Conservation (phyloP, 2,113 vertebrate genomes). For the Equus przewalskii region DNA sequence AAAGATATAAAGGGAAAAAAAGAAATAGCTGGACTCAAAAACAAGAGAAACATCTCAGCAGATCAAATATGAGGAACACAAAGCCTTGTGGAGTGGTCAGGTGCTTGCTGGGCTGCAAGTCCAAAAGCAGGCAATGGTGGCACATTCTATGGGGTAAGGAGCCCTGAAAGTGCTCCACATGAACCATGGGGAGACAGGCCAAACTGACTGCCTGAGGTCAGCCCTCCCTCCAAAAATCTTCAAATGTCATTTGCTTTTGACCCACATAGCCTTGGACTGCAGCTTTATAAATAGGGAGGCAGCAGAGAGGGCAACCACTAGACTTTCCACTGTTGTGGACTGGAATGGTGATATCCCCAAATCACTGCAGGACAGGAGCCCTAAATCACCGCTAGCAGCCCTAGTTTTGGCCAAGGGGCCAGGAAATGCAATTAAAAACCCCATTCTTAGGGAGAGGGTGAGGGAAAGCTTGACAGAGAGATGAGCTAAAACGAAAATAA, state of each 20-base stretch:
- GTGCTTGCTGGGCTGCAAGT: background rate
- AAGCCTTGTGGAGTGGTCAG: background rate
- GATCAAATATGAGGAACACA: background rate
- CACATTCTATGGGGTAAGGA: background rate
- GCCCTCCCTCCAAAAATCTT: background rate
- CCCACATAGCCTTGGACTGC: background rate
- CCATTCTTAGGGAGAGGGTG: background rate
- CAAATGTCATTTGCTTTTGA: background rate
- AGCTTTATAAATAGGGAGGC: background rate
- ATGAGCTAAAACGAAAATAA: background rate
- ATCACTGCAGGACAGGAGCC: background rate
- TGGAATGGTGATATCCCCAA: background rate
- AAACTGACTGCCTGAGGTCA: background rate
- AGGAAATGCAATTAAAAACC: background rate
- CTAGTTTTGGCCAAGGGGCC: background rate
- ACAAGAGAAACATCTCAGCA: conserved; percentile 19
- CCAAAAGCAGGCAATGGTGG: background rate
- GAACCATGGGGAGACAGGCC: background rate
- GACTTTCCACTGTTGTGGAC: background rate
- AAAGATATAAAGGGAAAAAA: background rate
- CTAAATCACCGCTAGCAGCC: background rate
- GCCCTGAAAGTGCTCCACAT: background rate
- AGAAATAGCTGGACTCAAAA: background rate
- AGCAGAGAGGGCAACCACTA: background rate
- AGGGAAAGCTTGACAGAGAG: background rate